Evolutionary conservation across 1,140 invertebrate species (phyloP).

Genomic region (Drosophila nasuta): DNA sequence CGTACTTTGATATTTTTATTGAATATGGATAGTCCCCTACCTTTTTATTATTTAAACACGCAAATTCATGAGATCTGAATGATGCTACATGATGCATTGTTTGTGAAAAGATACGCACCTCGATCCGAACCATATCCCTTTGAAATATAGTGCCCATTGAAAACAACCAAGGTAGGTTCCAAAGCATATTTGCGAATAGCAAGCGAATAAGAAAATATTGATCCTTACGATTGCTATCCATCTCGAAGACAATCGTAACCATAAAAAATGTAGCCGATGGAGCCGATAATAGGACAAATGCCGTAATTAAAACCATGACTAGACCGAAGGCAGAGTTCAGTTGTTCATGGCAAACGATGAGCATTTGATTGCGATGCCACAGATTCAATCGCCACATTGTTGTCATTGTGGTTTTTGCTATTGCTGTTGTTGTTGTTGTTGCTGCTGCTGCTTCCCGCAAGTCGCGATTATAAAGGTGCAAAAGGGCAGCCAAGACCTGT

Average conservation of each 20-base stretch:
- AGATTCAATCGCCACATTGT: slow-evolving; percentile 24
- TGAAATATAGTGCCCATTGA: slow-evolving; percentile 39
- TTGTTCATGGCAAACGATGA: slow-evolving; percentile 54
- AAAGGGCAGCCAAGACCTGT: slow-evolving; percentile 41
- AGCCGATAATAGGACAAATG: slow-evolving; percentile 40
- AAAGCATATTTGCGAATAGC: slow-evolving; percentile 28
- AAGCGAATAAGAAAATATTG: background rate
- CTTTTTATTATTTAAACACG: no score
- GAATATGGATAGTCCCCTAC: no score
- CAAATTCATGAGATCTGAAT: no score
- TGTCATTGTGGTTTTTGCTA: background rate
- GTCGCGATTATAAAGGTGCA: slow-evolving; percentile 52
- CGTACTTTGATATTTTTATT: no score
- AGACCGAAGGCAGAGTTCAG: slow-evolving; percentile 60
- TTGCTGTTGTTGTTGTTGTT: background rate
- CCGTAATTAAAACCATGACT: slow-evolving; percentile 48
- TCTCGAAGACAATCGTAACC: slow-evolving; percentile 49
- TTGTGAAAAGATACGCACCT: slow-evolving; percentile 40
- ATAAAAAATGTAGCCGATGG: slow-evolving; percentile 60
- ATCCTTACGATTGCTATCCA: slow-evolving; percentile 10
- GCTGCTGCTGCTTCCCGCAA: background rate
- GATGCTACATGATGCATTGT: no score
- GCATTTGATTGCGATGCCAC: slow-evolving; percentile 45
- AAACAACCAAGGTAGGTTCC: slow-evolving; percentile 51
- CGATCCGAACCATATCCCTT: slow-evolving; percentile 46